These are phyloP conservation scores for Saguinus midas DNA, from an alignment of 2,113 vertebrate species.

Conservation along the genomic window DNA sequence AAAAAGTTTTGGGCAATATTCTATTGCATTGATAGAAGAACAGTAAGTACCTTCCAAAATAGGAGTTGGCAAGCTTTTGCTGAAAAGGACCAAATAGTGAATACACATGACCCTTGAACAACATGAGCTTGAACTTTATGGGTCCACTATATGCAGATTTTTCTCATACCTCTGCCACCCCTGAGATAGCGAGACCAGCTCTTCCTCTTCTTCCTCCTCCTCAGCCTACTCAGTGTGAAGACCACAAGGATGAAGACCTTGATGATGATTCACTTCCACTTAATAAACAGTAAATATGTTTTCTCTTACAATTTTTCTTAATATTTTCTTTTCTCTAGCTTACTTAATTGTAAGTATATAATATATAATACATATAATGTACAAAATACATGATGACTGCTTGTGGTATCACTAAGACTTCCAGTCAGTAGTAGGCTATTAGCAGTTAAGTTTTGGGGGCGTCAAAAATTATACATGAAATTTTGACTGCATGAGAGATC, in stretches of 20 bases:
- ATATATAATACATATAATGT: not conserved
- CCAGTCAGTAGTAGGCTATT: not conserved
- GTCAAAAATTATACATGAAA: not conserved
- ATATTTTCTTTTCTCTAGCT: not conserved
- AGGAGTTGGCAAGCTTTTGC: not conserved
- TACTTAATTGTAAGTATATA: not conserved
- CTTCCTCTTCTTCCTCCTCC: not conserved
- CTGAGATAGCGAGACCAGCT: not conserved
- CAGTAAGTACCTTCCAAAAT: not conserved
- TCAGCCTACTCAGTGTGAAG: not conserved
- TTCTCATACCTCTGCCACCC: not conserved
- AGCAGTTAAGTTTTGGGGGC: not conserved
- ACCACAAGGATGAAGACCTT: not conserved
- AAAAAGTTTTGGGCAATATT: not conserved
- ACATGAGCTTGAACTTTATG: not conserved
- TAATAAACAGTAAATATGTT: not conserved
- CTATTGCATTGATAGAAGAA: not conserved
- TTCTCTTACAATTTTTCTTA: not conserved
- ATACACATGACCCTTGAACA: not conserved
- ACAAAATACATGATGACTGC: not conserved
- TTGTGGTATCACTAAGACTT: not conserved
- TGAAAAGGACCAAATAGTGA: constrained; percentile 31
- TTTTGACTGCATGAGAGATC: not conserved
- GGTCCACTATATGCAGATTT: not conserved
- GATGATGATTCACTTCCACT: not conserved